Base-by-base conservation (phyloP, 2,888 invertebrate genomes). In the Eustalomyia histrio region DNA sequence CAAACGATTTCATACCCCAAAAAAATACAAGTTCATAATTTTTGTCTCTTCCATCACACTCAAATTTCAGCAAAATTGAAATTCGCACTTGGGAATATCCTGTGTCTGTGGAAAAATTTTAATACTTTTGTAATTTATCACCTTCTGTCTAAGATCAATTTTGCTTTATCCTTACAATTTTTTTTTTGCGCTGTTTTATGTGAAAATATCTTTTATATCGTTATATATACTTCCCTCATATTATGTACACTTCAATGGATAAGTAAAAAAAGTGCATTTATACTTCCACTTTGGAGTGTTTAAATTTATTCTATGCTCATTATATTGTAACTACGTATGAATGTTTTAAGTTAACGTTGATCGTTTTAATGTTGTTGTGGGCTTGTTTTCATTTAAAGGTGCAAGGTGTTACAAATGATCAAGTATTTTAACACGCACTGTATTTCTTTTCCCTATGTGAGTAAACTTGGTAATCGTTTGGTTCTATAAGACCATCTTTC, bases 321-420 rank as follows among this genome's bases (percentile, higher is more conserved):
- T 78, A 53, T 72, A 60, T 58, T 50, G 18, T 71, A 29, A 14
- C 7, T 4, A 2, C 9, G 55, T 55, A 6, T 7, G 29, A 29
- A 6, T 21, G 5, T 21, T 55, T 55, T 29, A 29, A 17, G 5
- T 53, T 57, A 29, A 10, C 17, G 57, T 57, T 57, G 57, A 16
- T n/a, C 29, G 12, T 57, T 57, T 57, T 57, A 14, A 29, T 57
- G 33, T 76, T 76, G 58, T 52, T 21, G 69, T 76, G 63, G 63
- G 57, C 50, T 52, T 35, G 50, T 58, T 60, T 78, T n/a, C 53
- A 65, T 60, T 63, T 67, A 57, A 43, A 71, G 60, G 21, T 65
- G 76, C 71, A 76, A 76, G 76, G 76, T 76, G 76, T 76, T 76
- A 76, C 76, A 76, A 76, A 76, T 71, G 76, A 76, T 76, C 76